Base-by-base conservation (phyloP, 2,113 vertebrate species). In the Trematocara marginatum region DNA sequence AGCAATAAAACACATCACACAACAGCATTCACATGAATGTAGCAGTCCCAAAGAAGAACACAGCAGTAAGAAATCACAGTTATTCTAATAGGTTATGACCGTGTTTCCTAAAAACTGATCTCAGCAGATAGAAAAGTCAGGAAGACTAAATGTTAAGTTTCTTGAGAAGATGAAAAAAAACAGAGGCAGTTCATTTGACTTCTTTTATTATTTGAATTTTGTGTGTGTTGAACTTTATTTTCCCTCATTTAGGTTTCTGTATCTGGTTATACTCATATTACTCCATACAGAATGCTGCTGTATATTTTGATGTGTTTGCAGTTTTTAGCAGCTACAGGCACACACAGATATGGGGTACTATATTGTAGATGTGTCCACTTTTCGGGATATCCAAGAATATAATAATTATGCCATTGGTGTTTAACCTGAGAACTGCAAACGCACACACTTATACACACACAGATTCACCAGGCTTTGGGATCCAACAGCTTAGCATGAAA, bases 401-500 rank as follows among this genome's bases (percentile, higher is more conserved):
- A 23, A 78, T 20, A 79, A 40, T 59, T 16, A 35, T 40, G 52
- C 6, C 82, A 13, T 29, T 47, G 56, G 79, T 85, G 54, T 89
- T 93, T 89, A 92, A 88, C 85, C 79, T 38, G 82, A 91, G 80
- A 89, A 80, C 66, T 49, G 56, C 83, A 90, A 79, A 78, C 78
- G 40, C 42, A 59, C 79, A 85, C 82, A 88, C 82, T 74, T 20
- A 54, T 64, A 82, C 80, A 87, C 81, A 86, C 83, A 83, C 84
- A 82, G 94, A 92, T 96, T 93, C 96, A 94, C 96, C 96, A 96
- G 95, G 96, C 96, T 97, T 96, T 97, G 96, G 96, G 97, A 97
- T 97, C 96, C 95, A 96, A 96, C 96, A 96, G 96, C 96, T 97
- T 94, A 96, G 96, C 95, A 97, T 98, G 97, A 98, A 99, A 98